Percentiles rank a stretch among this genome's conserved stretches.
These are phyloP conservation scores for Ceyx erithaca DNA, from an alignment of 2,797 vertebrate species.

Conservation along the genomic window DNA sequence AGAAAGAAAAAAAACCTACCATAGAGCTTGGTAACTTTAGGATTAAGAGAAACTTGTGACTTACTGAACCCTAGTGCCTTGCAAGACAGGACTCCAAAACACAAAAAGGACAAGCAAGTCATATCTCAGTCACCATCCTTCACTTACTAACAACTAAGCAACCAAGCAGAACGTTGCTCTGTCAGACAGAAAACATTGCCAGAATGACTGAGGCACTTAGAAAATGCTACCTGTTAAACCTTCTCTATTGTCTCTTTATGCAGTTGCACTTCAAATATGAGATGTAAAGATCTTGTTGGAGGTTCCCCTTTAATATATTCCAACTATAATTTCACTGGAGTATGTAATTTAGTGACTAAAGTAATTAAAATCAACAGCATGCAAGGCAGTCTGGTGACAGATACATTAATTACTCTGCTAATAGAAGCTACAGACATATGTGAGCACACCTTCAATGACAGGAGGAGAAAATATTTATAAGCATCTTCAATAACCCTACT, in stretches of 20 bases:
- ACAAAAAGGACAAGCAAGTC: neutral
- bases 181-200: neutral
- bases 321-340: neutral
- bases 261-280: neutral
- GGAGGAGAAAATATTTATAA: neutral
- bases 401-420: neutral
- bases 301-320: neutral
- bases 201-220: neutral
- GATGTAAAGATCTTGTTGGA: neutral
- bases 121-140: neutral
- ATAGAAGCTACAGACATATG: neutral
- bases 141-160: neutral
- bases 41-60: neutral
- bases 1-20: neutral
- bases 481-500: neutral
- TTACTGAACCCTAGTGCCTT: neutral
- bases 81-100: neutral
- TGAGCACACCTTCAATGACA: neutral
- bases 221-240: neutral
- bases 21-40: neutral
- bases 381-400: neutral
- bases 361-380: constrained; percentile 12
- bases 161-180: neutral
- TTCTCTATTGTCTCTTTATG: neutral
- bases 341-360: neutral